Evolutionary conservation across 2,888 invertebrate genomes (phyloP), one percentile per base, ranked within the genome.

Genomic region (Ichneumoninae sp.): DNA sequence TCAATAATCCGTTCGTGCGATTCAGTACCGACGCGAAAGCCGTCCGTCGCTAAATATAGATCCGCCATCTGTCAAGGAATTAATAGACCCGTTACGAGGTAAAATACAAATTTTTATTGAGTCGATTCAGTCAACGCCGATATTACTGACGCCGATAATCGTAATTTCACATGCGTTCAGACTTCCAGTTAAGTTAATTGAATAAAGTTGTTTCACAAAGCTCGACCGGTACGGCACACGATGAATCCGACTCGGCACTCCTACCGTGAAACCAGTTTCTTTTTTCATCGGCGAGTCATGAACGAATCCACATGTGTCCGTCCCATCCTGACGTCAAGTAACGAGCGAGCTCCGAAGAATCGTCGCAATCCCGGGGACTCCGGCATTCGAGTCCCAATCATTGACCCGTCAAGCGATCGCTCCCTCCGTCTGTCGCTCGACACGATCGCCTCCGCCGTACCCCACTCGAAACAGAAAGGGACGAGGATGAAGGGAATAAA

Each of bases 241-340:
- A 71, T n/a, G 70, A 68, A 78, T 82, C 50, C 79, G 30, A 70
- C 62, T 47, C n/a, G 22, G 36, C 19, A 3, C 22, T 66, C 40
- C 62, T 65, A n/a, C 62, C 80, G 75, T 22, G 78, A 66, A 89
- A 89, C 86, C 86, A 86, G 87, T 89, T 89, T 88, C 83, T 82
- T 62, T 60, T 66, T 44, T 13, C 50, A 62, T 26, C 44, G 44
- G 44, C 16, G 13, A 77, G n/a, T 52, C 50, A 5, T 54, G 50
- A 69, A 50, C 47, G 0, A 36, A 66, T 50, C n/a, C 22, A 72
- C 54, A 72, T 19, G 60, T 50, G 60, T 72, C 16, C 47, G 50
- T 22, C 22, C 40, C 36, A 76, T 52, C 22, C 54, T 13, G 57
- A 22, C 33, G 22, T 62, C 62, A 40, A 22, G 78, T 22, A 80